Evolutionary conservation across 2,888 invertebrate species (phyloP), one percentile per base, ranked within the genome.

Genomic region (Sesia apiformis): DNA sequence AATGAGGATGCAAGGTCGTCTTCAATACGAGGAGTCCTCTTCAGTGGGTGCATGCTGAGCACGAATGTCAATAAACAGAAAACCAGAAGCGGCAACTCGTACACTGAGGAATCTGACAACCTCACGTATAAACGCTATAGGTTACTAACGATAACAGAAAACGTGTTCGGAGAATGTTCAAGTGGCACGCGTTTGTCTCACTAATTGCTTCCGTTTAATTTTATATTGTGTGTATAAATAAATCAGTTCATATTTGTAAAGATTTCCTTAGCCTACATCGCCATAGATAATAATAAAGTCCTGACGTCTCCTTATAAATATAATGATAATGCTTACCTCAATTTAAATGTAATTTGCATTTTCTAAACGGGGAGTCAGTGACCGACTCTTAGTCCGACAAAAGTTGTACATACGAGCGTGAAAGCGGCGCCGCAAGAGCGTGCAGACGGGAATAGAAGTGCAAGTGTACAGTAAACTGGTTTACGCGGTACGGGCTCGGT

Each of bases 391-490:
- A 62, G 63, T 63, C 63, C 60, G 58, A 60, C 59, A 67, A 67
- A 72, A 67, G 69, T 70, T 65, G 61, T 61, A 66, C 69, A 66
- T 64, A 67, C 66, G 59, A 68, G 63, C 65, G 65, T 70, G 73
- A 77, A 77, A 79, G 74, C 67, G 64, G 65, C 56, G 23, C 23
- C 60, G 59, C 55, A 64, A 66, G 67, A 71, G 71, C 5, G 5
- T 46, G 57, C 53, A 61, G 70, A 65, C 69, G 64, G 66, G 67
- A 64, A 72, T 70, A 71, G 73, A 70, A 82, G 78, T 78, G 79
- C 81, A 83, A 84, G 84, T 82, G 78, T 73, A 72, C 57, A 60
- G 61, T 66, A 70, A 81, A 83, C 84, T 76, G 81, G 84, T 85
- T 83, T 72, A 66, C 61, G 68, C 61, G 65, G 58, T n/a, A n/a